Percentiles rank a stretch among this genome's conserved stretches.
phyloP scores from a whole-genome alignment of 2,113 vertebrate genomes.

The Chrysemys picta region DNA sequence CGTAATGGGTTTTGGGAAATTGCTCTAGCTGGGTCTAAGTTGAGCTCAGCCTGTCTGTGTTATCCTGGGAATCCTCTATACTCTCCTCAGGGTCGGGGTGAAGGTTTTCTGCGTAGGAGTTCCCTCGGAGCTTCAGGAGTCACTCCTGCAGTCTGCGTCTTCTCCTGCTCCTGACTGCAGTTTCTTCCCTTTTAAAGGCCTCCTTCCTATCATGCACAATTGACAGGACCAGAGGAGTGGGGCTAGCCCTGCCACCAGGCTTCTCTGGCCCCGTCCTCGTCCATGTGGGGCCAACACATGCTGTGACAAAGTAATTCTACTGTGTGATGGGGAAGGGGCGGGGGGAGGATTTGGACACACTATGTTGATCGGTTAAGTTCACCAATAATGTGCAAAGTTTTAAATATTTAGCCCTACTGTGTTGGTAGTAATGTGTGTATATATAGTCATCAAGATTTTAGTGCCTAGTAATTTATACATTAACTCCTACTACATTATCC shows the following conservation, averaged over 20 bases:
- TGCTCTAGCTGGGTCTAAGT: neutral
- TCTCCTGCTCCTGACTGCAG: neutral
- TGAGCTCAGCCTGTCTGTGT: neutral
- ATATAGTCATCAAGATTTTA: neutral
- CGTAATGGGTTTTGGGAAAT: neutral
- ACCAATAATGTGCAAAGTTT: accelerated
- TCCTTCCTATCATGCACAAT: neutral
- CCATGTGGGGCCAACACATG: neutral
- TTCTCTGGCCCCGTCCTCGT: neutral
- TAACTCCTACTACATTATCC: neutral
- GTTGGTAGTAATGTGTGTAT: neutral
- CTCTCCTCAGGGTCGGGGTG: neutral
- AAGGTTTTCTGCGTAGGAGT: neutral
- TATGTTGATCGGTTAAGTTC: neutral
- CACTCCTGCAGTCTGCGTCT: too few species aligned
- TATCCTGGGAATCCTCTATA: neutral
- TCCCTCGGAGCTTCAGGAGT: neutral
- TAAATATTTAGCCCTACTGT: neutral
- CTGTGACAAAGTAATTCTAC: neutral
- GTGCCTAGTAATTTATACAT: neutral
- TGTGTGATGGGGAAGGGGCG: neutral
- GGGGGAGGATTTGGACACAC: neutral
- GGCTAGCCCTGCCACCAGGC: neutral
- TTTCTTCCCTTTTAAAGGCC: neutral
- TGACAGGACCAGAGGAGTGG: neutral